Conservation (phyloP, 1,140 invertebrate species). For the Chionoecetes opilio region DNA sequence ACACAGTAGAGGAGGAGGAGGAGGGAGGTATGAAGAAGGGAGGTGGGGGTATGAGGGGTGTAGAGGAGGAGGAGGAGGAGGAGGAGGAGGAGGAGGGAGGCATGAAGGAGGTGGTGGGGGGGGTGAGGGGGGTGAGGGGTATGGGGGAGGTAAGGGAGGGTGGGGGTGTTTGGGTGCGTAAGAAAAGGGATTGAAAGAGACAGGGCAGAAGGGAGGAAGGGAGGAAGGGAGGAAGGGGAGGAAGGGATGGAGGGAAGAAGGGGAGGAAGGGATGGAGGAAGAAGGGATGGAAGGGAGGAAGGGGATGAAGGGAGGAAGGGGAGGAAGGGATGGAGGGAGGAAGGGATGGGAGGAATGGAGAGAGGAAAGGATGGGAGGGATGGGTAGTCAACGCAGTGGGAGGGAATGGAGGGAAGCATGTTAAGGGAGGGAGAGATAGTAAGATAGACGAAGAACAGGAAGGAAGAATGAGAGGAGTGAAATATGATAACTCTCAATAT, state of each 20-base stretch:
- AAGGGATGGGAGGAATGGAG: background rate
- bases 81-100: background rate
- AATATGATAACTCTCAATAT: background rate
- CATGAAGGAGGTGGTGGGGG: background rate
- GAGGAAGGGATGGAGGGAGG: background rate
- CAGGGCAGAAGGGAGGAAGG: background rate
- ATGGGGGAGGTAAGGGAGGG: background rate
- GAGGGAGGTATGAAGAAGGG: background rate
- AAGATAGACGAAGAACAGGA: background rate
- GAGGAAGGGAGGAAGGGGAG: background rate
- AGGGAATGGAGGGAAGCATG: background rate
- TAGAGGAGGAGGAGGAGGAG: background rate
- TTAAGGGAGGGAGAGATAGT: background rate
- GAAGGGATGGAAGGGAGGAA: background rate
- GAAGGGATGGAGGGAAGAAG: background rate
- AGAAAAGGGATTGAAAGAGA: background rate
- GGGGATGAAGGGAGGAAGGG: too few relatives aligned
- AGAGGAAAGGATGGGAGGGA: background rate
- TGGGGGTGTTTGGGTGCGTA: too few relatives aligned
- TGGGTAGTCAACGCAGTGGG: background rate
- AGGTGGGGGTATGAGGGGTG: background rate
- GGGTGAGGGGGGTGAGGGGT: background rate
- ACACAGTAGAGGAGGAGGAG: background rate
- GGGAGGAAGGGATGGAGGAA: too few relatives aligned
- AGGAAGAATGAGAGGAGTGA: background rate